Evolutionary conservation across 2,888 invertebrate species (phyloP).

Genomic region (Heteropelma amictum): DNA sequence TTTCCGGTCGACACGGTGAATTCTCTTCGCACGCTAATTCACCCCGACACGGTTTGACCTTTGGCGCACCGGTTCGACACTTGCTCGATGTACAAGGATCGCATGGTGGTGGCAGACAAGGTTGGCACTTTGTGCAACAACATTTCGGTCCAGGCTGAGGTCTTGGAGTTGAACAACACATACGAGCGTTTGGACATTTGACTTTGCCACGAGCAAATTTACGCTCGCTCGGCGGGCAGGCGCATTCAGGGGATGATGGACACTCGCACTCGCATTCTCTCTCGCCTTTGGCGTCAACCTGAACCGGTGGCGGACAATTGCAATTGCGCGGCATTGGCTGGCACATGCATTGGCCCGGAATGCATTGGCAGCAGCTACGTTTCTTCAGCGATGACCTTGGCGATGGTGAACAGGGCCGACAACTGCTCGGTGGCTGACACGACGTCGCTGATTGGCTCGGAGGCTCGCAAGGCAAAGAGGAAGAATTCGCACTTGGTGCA

Average conservation of each 20-base stretch:
- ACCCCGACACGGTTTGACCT: conserved; percentile 43
- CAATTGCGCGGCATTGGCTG: conserved; percentile 65
- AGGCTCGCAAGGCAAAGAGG: neutral
- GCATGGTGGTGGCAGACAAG: conserved; percentile 60
- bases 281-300: conserved; percentile 62
- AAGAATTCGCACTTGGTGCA: neutral
- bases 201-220: conserved; percentile 61
- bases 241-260: conserved; percentile 65
- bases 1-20: conserved; percentile 50
- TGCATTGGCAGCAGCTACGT: conserved; percentile 59
- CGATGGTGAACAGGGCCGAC: conserved; percentile 57
- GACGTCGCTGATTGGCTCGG: conserved; percentile 19
- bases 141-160: conserved; percentile 61
- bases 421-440: conserved; percentile 41
- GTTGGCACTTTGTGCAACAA: conserved; percentile 58
- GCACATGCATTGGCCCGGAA: conserved; percentile 61
- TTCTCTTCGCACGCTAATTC: conserved; percentile 41
- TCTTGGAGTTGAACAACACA: conserved; percentile 61
- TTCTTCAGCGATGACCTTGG: conserved; percentile 59
- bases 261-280: conserved; percentile 66
- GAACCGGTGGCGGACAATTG: conserved; percentile 68
- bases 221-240: conserved; percentile 67
- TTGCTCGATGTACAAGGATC: conserved; percentile 60
- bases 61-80: conserved; percentile 50
- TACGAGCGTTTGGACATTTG: conserved; percentile 61